Evolutionary conservation across 2,113 vertebrate species (phyloP), one percentile per base, ranked within the genome.

Genomic region (Cebus imitator): DNA sequence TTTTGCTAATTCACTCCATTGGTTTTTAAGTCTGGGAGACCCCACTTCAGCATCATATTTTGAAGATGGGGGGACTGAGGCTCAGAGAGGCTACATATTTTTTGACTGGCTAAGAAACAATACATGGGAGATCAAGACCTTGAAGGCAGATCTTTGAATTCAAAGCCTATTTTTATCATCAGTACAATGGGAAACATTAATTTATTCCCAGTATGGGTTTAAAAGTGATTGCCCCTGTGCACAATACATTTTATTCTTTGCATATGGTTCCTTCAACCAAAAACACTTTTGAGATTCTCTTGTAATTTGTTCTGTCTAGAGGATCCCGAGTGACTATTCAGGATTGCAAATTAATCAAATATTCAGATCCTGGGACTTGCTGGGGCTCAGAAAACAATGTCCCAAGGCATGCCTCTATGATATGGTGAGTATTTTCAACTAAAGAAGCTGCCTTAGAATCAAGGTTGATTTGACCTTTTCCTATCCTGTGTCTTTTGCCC

Each of bases 271-370:
- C 52, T 68, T 35, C 61, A 2, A 52, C 18, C 30, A 83, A 83
- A 86, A 80, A 66, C 16, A 58, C 48, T 85, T 83, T 66, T 72
- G 52, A 96, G 57, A 75, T 61, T 90, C 43, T 84, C 13, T 43
- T 84, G 4, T 72, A 45, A 90, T 96, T 94, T 96, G 3, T 12
- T 89, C 32, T 70, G n/a, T 76, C 20, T 64, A 93, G 35, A 90
- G 52, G 27, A 80, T 70, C 23, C n/a, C 55, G 12, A 84, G 70
- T 95, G 57, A 94, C 6, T 50, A 85, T 30, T 64, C 89, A 73
- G 43, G 45, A 95, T 72, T 92, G 80, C 52, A 78, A 57, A 92
- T 91, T 61, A 89, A 96, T 84, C 35, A 40, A 80, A 73, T 80
- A 88, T 45, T 27, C 52, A 66, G 37, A 58, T 57, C 52, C 45